Evolutionary conservation across 2,113 vertebrate species (phyloP), one percentile per base, ranked within the genome.

Genomic region (Tonatia bakeri): DNA sequence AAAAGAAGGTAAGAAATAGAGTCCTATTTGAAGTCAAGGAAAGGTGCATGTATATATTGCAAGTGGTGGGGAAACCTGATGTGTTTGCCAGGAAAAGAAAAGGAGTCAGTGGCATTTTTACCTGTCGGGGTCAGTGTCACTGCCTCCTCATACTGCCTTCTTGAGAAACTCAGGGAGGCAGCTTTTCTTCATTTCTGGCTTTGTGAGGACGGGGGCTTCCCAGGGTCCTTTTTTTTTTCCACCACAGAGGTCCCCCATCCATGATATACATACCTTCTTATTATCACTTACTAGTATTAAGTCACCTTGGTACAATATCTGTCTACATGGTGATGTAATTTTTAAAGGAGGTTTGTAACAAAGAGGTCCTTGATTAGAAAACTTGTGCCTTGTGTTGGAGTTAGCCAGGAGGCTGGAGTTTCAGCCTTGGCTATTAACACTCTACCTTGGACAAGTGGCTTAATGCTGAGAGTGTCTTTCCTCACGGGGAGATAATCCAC

Each of bases 241-340:
- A 24, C 45, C 10, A 9, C 1, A 1, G 4, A 10, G 28, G 5
- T 24, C 47, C 61, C 64, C 14, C 0, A 0, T n/a, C 75, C 52
- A 0, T 15, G 36, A 8, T 24, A 16, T 10, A 8, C 38, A 31
- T 20, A 3, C 24, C 13, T 14, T 59, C 26, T 45, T 40, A 10
- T 40, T 40, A 10, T 40, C 45, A 15, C n/a, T 24, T 33, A 8
- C n/a, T n/a, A 0, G 3, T 13, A 5, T 4, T 13, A 7, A 26
- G 28, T 65, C n/a, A 43, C 65, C 9, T 15, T 64, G 28, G 8
- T 26, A 1, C 3, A 5, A 13, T n/a, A 59, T 26, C 38, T 77
- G 4, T 70, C 40, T n/a, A 0, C 31, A 15, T 69, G 69, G n/a
- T 5, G 1, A 36, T 87, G 10, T 70, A 45, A 36, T 70, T 65